Evolutionary conservation across 2,113 vertebrate species (phyloP).

Genomic region (Poecilia latipinna): DNA sequence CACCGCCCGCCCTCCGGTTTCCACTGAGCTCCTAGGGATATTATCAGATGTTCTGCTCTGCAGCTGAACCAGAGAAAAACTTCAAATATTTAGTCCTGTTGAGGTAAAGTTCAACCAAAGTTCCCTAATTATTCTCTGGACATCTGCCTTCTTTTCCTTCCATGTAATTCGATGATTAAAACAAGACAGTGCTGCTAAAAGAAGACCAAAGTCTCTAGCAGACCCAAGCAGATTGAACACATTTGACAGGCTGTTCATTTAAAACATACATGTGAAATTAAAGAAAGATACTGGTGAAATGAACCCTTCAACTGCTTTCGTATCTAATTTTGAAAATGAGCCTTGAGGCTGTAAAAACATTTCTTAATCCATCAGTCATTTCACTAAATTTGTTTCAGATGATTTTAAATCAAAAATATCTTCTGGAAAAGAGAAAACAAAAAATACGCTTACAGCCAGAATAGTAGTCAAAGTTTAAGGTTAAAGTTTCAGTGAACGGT

Average conservation of each 20-base stretch:
- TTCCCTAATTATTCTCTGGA: constrained; percentile 19
- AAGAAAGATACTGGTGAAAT: constrained; percentile 2
- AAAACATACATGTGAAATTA: constrained; percentile 4
- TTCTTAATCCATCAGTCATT: constrained; percentile 5
- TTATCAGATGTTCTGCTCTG: constrained; percentile 49
- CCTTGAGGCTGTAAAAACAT: neutral
- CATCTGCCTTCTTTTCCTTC: neutral
- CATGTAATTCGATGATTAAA: constrained; percentile 22
- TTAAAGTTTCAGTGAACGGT: too few species aligned
- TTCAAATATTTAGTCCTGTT: constrained; percentile 27
- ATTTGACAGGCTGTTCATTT: neutral
- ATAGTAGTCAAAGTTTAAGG: constrained; percentile 35
- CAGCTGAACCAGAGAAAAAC: constrained; percentile 37
- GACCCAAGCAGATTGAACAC: constrained; percentile 3
- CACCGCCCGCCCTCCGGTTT: constrained; percentile 66
- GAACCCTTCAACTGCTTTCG: neutral
- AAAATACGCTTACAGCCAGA: constrained; percentile 33
- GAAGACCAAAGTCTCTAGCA: neutral
- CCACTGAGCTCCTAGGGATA: constrained; percentile 45
- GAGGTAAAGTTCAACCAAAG: constrained; percentile 31
- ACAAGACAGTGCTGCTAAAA: constrained; percentile 9
- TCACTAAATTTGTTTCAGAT: constrained; percentile 16
- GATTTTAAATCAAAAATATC: neutral
- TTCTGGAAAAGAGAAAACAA: constrained; percentile 13
- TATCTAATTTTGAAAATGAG: neutral